Evolutionary conservation across 2,888 invertebrate genomes (phyloP).

Genomic region (Drosophila hamatofila): DNA sequence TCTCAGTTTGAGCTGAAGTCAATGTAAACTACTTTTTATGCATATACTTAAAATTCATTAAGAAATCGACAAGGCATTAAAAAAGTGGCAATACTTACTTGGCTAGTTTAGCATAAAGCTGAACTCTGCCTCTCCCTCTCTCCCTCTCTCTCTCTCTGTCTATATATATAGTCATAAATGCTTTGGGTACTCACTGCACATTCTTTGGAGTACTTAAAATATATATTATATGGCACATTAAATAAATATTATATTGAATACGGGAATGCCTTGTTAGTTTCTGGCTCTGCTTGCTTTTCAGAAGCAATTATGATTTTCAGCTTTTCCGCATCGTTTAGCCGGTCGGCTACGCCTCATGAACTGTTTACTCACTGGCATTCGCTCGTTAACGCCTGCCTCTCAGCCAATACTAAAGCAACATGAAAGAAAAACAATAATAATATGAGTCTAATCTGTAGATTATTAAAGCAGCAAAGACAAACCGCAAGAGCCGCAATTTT

Average conservation of each 20-base stretch:
- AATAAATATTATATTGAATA: constrained; percentile 27
- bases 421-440: constrained; percentile 18
- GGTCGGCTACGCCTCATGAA: constrained; percentile 52
- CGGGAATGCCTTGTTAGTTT: constrained; percentile 7
- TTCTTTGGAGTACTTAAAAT: constrained; percentile 5
- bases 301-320: constrained; percentile 55
- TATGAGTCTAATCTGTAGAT: constrained; percentile 67
- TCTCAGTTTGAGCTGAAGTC: not conserved
- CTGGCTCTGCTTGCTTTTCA: constrained; percentile 21
- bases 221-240: constrained; percentile 24
- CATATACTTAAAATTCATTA: not conserved
- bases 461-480: constrained; percentile 53
- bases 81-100: not conserved
- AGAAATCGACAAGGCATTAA: not conserved
- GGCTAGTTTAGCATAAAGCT: not conserved
- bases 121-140: not conserved
- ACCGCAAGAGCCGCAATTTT: constrained; percentile 52
- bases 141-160: not conserved
- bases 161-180: not conserved
- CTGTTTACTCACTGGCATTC: constrained; percentile 47
- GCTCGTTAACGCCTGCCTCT: constrained; percentile 53
- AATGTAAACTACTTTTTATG: not conserved
- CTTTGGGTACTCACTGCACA: not conserved
- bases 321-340: constrained; percentile 56
- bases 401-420: constrained; percentile 24